A percentile compares a stretch with the other conserved stretches of the same genome.
These are phyloP conservation scores for Oedothorax gibbosus DNA, from an alignment of 1,140 invertebrate species.

Conservation along the genomic window DNA sequence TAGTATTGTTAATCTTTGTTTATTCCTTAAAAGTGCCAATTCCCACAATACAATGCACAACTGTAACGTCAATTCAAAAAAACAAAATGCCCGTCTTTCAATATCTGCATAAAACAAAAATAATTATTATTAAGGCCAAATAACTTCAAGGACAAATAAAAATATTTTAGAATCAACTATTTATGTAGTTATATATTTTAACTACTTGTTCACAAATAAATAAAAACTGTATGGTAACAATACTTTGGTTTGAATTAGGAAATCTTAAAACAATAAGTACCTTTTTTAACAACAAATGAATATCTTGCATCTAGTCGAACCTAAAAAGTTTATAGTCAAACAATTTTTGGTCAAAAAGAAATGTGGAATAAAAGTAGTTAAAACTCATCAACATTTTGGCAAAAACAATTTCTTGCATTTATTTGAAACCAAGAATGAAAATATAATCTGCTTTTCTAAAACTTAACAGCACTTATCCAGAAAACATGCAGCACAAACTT, in stretches of 20 bases:
- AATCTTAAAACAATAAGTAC: not conserved
- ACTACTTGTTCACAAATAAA: slow-evolving; percentile 37
- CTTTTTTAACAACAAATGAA: slow-evolving; percentile 23
- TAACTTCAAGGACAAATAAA: not conserved
- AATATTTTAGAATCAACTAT: slow-evolving; percentile 10
- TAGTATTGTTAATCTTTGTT: not conserved
- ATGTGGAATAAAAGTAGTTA: slow-evolving; percentile 5
- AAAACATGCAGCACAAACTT: slow-evolving; percentile 14
- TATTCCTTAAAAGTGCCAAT: too few relatives aligned
- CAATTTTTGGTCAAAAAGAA: not conserved
- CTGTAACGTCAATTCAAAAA: too few relatives aligned
- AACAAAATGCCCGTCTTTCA: too few relatives aligned
- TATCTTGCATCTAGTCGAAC: slow-evolving; percentile 29
- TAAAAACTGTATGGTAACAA: not conserved
- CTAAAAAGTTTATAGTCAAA: slow-evolving; percentile 15
- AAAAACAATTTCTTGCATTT: slow-evolving; percentile 14
- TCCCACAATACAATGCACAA: too few relatives aligned
- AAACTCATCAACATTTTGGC: slow-evolving; percentile 4
- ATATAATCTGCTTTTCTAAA: not conserved
- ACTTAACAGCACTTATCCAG: slow-evolving; percentile 17
- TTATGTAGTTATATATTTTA: slow-evolving; percentile 18
- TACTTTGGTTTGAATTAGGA: not conserved
- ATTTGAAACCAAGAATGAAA: slow-evolving; percentile 4
- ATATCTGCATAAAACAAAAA: too few relatives aligned
- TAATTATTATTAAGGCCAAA: too few relatives aligned